Evolutionary conservation across 2,113 vertebrate species (phyloP).

Genomic region (Heterochromis multidens): DNA sequence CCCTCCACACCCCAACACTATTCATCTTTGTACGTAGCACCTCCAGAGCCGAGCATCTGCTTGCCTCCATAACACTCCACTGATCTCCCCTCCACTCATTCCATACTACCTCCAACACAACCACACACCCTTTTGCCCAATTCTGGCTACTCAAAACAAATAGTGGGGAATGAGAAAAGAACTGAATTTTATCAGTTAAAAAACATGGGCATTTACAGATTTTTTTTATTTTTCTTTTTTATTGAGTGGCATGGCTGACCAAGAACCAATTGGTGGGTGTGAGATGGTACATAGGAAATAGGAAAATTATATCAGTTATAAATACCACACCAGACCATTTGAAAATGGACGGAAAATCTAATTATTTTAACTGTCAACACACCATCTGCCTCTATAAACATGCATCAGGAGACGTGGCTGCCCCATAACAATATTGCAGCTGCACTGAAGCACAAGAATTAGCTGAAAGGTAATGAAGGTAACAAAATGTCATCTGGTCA

Average conservation of each 20-base stretch:
- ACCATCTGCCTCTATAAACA: too few relatives aligned
- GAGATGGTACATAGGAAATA: too few relatives aligned
- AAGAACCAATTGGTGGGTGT: too few relatives aligned
- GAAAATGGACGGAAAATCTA: neutral
- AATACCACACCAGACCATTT: neutral
- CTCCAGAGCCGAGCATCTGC: conserved; percentile 94
- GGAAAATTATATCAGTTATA: neutral
- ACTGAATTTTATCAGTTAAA: neutral
- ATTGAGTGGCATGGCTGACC: too few relatives aligned
- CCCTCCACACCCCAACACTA: conserved; percentile 75
- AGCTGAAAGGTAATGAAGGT: too few relatives aligned
- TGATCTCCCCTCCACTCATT: conserved; percentile 35
- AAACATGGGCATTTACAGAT: too few relatives aligned
- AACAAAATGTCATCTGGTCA: neutral
- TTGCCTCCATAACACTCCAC: conserved; percentile 79
- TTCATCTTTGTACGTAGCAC: conserved; percentile 95
- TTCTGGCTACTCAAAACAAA: neutral
- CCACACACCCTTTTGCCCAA: neutral
- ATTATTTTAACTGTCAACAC: neutral
- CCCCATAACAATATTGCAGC: too few relatives aligned
- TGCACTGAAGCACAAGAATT: too few relatives aligned
- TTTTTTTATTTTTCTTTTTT: too few relatives aligned
- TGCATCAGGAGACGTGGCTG: neutral
- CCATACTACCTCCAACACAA: neutral
- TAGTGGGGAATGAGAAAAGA: neutral